Conservation (phyloP, 2,113 vertebrate species). For the Marmota monax region DNA sequence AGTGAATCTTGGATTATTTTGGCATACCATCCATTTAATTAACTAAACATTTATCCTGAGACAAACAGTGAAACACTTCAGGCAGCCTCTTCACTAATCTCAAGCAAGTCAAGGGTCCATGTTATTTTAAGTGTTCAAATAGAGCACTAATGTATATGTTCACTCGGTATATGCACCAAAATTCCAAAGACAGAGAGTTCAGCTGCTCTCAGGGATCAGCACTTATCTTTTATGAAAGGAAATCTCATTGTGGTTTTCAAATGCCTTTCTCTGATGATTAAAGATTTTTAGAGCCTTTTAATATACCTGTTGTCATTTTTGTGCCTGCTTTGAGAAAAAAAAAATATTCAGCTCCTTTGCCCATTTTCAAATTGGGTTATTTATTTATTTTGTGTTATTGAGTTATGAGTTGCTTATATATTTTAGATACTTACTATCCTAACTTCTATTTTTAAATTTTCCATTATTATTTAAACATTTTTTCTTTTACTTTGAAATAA, state of each 20-base stretch:
- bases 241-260: neutral
- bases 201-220: neutral
- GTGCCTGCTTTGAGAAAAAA: neutral
- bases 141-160: neutral
- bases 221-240: neutral
- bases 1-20: neutral
- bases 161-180: neutral
- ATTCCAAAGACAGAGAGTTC: neutral
- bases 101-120: neutral
- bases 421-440: neutral
- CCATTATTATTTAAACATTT: neutral
- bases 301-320: neutral
- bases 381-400: neutral
- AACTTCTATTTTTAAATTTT: neutral
- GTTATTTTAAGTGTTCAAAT: neutral
- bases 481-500: neutral
- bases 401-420: neutral
- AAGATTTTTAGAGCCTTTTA: neutral
- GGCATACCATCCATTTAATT: neutral
- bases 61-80: neutral
- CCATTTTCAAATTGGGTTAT: neutral
- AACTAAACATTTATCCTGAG: neutral
- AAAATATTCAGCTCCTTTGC: neutral
- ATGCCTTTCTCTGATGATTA: neutral
- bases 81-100: neutral